A percentile compares a stretch with the other conserved stretches of the same genome.
phyloP scores from a whole-genome alignment of 2,888 invertebrate species.

The Xestoiulus laeticollis region DNA sequence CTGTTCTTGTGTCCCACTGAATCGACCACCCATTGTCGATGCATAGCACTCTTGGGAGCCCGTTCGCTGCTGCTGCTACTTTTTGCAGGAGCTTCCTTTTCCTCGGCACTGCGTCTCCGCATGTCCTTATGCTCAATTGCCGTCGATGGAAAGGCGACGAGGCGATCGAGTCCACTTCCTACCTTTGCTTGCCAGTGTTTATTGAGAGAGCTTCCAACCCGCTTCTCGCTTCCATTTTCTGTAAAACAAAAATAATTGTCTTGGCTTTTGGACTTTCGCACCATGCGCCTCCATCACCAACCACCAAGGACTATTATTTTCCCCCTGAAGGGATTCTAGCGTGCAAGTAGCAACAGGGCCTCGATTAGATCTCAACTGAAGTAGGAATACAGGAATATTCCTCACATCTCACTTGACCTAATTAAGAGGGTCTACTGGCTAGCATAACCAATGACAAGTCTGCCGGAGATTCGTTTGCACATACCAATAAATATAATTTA shows the following conservation, averaged over 20 bases:
- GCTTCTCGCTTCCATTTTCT: slow-evolving; percentile 35
- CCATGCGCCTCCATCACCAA: too few relatives aligned
- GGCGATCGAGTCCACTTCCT: slow-evolving; percentile 87
- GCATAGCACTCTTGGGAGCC: slow-evolving; percentile 52
- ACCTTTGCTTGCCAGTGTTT: slow-evolving; percentile 87
- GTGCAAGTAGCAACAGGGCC: too few relatives aligned
- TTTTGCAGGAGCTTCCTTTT: slow-evolving; percentile 31
- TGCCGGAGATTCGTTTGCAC: too few relatives aligned
- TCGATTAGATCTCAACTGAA: too few relatives aligned
- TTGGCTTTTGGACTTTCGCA: too few relatives aligned
- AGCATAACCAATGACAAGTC: too few relatives aligned
- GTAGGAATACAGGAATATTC: too few relatives aligned
- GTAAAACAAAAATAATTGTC: background rate
- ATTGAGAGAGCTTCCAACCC: background rate
- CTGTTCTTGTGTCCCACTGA: slow-evolving; percentile 54
- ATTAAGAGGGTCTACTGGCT: too few relatives aligned
- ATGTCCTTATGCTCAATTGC: slow-evolving; percentile 73
- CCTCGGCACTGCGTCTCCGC: slow-evolving; percentile 53
- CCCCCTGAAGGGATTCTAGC: too few relatives aligned
- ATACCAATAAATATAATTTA: too few relatives aligned
- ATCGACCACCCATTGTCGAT: slow-evolving; percentile 56
- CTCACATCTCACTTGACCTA: too few relatives aligned
- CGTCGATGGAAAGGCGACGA: slow-evolving; percentile 91
- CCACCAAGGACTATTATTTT: too few relatives aligned
- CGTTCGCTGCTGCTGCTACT: slow-evolving; percentile 31